phyloP scores from a whole-genome alignment of 2,797 vertebrate genomes.

The Otolemur crassicaudatus region DNA sequence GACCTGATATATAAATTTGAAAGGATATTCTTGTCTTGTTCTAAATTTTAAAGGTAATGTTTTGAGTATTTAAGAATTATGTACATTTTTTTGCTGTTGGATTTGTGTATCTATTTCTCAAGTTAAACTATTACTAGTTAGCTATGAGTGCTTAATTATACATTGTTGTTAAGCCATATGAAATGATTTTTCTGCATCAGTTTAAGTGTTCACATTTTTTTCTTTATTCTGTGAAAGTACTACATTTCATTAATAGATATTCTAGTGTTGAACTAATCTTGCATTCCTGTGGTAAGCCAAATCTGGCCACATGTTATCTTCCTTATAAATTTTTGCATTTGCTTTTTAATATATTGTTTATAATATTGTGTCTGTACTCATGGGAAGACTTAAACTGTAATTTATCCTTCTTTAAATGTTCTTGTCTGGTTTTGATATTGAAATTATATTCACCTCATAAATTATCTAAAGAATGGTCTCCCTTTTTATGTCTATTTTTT shows the following conservation, averaged over 20 bases:
- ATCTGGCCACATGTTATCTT: background rate
- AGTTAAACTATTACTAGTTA: background rate
- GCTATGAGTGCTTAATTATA: background rate
- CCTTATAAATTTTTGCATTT: background rate
- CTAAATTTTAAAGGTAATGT: background rate
- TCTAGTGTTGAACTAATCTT: background rate
- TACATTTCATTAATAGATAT: background rate
- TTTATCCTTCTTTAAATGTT: background rate
- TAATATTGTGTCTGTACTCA: background rate
- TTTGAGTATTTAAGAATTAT: background rate
- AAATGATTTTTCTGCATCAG: background rate
- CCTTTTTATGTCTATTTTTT: background rate
- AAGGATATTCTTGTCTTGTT: background rate
- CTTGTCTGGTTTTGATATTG: background rate
- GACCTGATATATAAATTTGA: background rate
- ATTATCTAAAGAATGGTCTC: background rate
- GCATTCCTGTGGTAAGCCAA: background rate
- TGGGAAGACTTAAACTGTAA: background rate
- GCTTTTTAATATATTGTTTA: background rate
- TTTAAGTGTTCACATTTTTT: background rate
- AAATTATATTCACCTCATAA: background rate
- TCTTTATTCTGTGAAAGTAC: background rate
- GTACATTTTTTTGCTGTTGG: background rate
- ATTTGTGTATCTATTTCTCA: background rate
- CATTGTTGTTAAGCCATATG: background rate